A percentile compares a stretch with the other conserved stretches of the same genome.
These are phyloP conservation scores for Drosophila lacicola DNA, from an alignment of 2,888 invertebrate species.

Conservation along the genomic window DNA sequence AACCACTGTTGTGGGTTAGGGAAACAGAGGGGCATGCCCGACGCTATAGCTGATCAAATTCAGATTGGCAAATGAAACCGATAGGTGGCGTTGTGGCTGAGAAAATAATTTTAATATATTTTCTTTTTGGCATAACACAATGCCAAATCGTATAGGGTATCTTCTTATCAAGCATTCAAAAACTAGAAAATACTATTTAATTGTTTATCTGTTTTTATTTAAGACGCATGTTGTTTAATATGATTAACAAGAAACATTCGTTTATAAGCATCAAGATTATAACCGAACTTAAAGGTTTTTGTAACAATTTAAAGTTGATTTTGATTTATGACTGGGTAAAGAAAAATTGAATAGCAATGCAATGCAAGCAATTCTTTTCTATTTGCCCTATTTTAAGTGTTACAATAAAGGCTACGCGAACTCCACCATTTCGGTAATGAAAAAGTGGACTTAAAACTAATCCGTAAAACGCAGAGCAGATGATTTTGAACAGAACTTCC, in stretches of 20 bases:
- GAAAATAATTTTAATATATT: neutral
- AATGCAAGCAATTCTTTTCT: neutral
- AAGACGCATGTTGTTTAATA: neutral
- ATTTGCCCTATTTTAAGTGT: conserved; percentile 1
- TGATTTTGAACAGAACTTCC: neutral
- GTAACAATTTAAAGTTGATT: neutral
- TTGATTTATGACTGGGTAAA: neutral
- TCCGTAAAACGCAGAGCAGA: neutral
- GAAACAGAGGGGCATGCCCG: too few species aligned
- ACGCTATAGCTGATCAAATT: neutral
- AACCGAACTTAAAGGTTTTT: neutral
- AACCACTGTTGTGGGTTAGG: too few species aligned
- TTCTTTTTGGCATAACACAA: neutral
- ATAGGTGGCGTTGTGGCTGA: neutral
- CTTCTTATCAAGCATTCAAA: neutral
- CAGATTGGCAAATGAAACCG: neutral
- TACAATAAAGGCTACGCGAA: neutral
- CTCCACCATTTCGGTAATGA: neutral
- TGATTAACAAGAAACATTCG: neutral
- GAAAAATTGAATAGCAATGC: too few species aligned
- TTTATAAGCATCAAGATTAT: neutral
- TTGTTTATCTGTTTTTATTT: neutral
- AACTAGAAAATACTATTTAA: neutral
- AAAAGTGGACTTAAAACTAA: neutral
- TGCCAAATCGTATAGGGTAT: neutral